Evolutionary conservation across 2,888 invertebrate species (phyloP), one percentile per base, ranked within the genome.

Genomic region (Toxonevra muliebris): DNA sequence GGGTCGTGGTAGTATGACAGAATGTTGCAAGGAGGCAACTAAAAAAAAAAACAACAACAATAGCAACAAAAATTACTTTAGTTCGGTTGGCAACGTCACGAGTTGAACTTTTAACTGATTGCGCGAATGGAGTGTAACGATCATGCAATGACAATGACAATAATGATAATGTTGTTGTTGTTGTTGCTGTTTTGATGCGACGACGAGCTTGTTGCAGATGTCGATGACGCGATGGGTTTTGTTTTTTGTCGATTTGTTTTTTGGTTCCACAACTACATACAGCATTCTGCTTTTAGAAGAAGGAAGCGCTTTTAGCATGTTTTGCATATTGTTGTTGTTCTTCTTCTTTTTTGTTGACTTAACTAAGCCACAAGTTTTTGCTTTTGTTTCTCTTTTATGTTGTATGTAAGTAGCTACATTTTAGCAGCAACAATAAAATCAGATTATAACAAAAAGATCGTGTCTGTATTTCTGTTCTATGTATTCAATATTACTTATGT

Each of bases 51-150:
- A 7, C 12, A 13, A 10, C 7, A n/a, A n/a, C n/a, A n/a, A n/a
- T n/a, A n/a, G n/a, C 57, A 55, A 45, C 17, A 12, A 75, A 76
- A 77, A 79, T 58, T 13, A 75, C 76, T 75, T 76, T 77, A 72
- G 66, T 57, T 77, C 75, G 71, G 73, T 61, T 75, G 78, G 77
- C 78, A 79, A 76, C 79, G 78, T 80, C 80, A 80, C 80, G 80
- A 80, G 75, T 81, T 80, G 81, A 80, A 80, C 80, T 80, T 77
- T 79, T 78, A 81, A 79, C 80, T 72, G 73, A 61, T 59, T 17
- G 50, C 58, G 54, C 61, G 40, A 30, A 30, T 30, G 30, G 30
- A 60, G 61, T 53, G 55, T 19, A 45, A 43, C 55, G 61, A 61
- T 50, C 30, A 48, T 61, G 66, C 55, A 2, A 50, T 42, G 43